Evolutionary conservation across 2,113 vertebrate species (phyloP), one percentile per base, ranked within the genome.

Genomic region (Corythaeola cristata): DNA sequence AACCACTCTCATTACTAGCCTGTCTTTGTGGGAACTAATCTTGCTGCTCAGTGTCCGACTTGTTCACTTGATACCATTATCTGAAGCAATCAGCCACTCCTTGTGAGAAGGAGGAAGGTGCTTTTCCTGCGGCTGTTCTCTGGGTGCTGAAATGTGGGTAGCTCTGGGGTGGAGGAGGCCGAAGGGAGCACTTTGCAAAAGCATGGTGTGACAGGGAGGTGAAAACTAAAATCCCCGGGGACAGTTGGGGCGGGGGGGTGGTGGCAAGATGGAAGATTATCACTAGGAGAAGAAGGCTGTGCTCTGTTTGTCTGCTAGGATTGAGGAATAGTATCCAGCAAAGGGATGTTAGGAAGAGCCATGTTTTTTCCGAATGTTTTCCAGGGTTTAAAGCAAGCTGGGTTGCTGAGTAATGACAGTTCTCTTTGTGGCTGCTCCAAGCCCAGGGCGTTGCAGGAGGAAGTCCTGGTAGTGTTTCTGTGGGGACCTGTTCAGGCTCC

Each of bases 11-110:
- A 91, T 96, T 97, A 96, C 86, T 96, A 77, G n/a, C 32, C 64
- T 82, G 93, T 41, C 87, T 93, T 97, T 96, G 90, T 97, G 97
- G 96, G 96, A 97, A 96, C 89, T 90, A 84, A 97, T 95, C 89
- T 87, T 73, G 62, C 76, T 95, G 85, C 56, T 89, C 44, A 75
- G 68, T 89, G 93, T 92, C 96, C 56, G 2, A 81, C 91, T 79
- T 78, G 90, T 89, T 96, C 94, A 63, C 62, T 93, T 94, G 85
- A 90, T 91, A 64, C 72, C 74, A 91, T 85, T 96, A 95, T 92
- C 85, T 93, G 89, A 75, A 93, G 96, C 93, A 88, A 95, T 93
- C 6, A 0, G 85, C 69, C 8, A 15, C 71, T 97, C 79, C 93
- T 95, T 96, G 79, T 79, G 90, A 69, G 86, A 67, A 55, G 83